phyloP scores from a whole-genome alignment of 2,888 invertebrate species.

The Agriotes lineatus region DNA sequence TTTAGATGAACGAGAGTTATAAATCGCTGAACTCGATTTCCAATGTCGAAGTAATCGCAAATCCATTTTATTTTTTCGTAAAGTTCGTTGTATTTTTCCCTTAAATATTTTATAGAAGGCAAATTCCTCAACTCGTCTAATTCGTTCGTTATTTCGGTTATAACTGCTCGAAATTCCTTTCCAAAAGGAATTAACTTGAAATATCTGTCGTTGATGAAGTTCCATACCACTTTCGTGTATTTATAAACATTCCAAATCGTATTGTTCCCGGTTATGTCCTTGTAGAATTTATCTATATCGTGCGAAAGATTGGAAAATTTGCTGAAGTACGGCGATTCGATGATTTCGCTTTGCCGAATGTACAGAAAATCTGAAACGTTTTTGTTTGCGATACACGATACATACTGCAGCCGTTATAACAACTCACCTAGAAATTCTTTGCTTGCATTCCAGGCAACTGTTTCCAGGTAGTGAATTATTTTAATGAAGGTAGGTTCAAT shows the following conservation, averaged over 20 bases:
- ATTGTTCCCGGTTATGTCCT: conserved; percentile 82
- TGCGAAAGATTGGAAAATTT: conserved; percentile 84
- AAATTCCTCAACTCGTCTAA: conserved; percentile 73
- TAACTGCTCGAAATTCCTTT: conserved; percentile 73
- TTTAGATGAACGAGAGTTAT: conserved; percentile 78
- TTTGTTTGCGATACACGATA: background rate
- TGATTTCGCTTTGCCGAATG: conserved; percentile 81
- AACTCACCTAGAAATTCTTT: conserved; percentile 74
- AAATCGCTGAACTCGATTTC: conserved; percentile 74
- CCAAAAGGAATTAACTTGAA: conserved; percentile 77
- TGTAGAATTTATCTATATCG: conserved; percentile 83
- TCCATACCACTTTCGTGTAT: conserved; percentile 77
- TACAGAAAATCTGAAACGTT: conserved; percentile 82
- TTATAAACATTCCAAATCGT: conserved; percentile 83
- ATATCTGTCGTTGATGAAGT: conserved; percentile 76
- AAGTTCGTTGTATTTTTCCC: conserved; percentile 72
- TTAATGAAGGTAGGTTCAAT: conserved; percentile 85
- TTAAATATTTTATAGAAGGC: conserved; percentile 71
- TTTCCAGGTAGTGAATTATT: conserved; percentile 81
- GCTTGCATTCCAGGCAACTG: conserved; percentile 79
- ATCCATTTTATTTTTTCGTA: conserved; percentile 77
- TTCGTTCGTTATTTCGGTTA: conserved; percentile 74
- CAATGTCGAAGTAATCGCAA: conserved; percentile 82
- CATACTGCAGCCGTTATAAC: background rate
- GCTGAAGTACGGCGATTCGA: conserved; percentile 85